These are phyloP conservation scores for Acomys russatus DNA, from an alignment of 2,797 vertebrate genomes.

Conservation along the genomic window DNA sequence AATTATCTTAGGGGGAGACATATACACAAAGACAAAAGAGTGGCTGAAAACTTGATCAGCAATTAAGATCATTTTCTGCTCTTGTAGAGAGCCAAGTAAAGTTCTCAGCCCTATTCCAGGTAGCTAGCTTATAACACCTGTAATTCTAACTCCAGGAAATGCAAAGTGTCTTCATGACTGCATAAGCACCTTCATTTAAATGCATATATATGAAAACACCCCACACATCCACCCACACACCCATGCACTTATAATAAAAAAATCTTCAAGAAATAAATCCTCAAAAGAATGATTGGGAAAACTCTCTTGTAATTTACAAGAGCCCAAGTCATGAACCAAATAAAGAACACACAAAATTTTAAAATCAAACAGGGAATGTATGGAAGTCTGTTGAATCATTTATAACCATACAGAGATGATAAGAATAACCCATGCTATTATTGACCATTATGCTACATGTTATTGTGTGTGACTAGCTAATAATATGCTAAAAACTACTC, in stretches of 20 bases:
- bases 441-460: not conserved
- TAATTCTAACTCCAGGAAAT: not conserved
- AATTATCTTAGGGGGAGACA: not conserved
- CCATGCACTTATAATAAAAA: not conserved
- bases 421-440: not conserved
- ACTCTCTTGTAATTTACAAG: not conserved
- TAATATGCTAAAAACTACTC: not conserved
- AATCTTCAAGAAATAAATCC: not conserved
- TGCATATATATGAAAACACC: not conserved
- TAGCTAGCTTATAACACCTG: not conserved
- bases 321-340: not conserved
- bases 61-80: not conserved
- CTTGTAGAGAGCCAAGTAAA: too few relatives aligned
- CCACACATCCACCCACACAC: not conserved
- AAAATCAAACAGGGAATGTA: not conserved
- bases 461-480: not conserved
- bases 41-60: not conserved
- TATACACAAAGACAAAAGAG: not conserved
- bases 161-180: not conserved
- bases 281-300: not conserved
- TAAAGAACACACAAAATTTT: not conserved
- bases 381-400: conserved; percentile 10
- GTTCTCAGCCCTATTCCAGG: not conserved
- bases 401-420: not conserved
- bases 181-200: not conserved